These are phyloP conservation scores for Cryptocephalus moraei DNA, from an alignment of 2,888 invertebrate genomes.

Conservation along the genomic window DNA sequence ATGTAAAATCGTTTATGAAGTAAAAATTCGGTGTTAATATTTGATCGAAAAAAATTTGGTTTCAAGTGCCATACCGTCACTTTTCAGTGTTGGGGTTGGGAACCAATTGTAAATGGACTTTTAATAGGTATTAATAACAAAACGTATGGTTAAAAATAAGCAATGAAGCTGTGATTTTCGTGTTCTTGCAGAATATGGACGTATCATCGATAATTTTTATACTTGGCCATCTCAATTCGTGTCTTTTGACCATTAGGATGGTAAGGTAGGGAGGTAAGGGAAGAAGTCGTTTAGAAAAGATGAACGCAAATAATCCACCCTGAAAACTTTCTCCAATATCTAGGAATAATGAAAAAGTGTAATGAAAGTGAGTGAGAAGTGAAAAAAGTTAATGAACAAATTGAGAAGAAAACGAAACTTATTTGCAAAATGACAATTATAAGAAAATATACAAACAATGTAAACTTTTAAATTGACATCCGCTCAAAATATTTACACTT, in stretches of 20 bases:
- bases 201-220: neutral
- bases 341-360: no score
- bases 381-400: no score
- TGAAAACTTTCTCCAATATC: no score
- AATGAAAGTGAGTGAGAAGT: no score
- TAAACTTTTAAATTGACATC: no score
- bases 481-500: no score
- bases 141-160: constrained; percentile 33
- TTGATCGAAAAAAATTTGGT: constrained; percentile 22
- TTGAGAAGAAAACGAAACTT: no score
- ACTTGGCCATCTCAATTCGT: neutral
- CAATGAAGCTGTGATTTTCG: constrained; percentile 27
- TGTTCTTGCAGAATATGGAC: neutral
- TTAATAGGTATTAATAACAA: constrained; percentile 34
- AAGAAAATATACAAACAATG: no score
- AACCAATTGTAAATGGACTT: constrained; percentile 26
- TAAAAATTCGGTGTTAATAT: neutral
- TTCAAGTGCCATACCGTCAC: constrained; percentile 37
- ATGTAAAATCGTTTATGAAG: constrained; percentile 6
- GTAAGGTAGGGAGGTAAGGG: no score
- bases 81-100: constrained; percentile 26
- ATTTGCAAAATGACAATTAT: no score
- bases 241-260: no score
- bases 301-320: neutral
- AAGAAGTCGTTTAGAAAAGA: neutral